A percentile compares a stretch with the other conserved stretches of the same genome.
These are phyloP conservation scores for Procambarus virginalis DNA, from an alignment of 1,140 invertebrate species.

Conservation along the genomic window DNA sequence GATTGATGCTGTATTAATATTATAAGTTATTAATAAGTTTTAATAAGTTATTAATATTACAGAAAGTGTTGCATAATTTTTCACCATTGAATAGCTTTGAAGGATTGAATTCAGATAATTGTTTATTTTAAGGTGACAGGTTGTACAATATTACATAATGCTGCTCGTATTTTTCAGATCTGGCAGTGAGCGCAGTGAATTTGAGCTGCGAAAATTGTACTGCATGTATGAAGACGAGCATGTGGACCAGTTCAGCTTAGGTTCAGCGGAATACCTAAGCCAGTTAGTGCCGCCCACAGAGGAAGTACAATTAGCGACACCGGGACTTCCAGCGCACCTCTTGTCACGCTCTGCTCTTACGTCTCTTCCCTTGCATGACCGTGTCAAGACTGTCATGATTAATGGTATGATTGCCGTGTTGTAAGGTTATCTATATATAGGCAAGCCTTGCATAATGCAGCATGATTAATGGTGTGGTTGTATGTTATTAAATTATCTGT, in stretches of 20 bases:
- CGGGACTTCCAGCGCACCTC: constrained; percentile 60
- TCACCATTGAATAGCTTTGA: no score
- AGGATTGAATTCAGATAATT: constrained; percentile 70
- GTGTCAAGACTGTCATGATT: constrained; percentile 75
- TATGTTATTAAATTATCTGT: no score
- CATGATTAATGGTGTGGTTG: no score
- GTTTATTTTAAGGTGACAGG: constrained; percentile 67
- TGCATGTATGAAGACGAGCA: constrained; percentile 52
- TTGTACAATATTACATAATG: background rate
- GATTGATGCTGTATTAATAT: no score
- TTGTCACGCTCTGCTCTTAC: constrained; percentile 74
- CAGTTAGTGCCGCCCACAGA: constrained; percentile 74
- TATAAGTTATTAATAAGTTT: no score
- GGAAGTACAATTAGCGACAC: constrained; percentile 78
- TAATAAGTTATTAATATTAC: no score
- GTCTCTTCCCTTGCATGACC: constrained; percentile 76
- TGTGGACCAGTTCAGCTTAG: constrained; percentile 49
- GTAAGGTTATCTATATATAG: background rate
- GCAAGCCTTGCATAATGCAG: no score
- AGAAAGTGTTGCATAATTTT: no score
- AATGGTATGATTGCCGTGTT: constrained; percentile 78
- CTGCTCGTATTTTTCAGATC: background rate
- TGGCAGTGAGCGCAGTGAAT: constrained; percentile 57
- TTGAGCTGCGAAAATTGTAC: constrained; percentile 37
- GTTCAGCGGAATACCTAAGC: constrained; percentile 18